phyloP scores from a whole-genome alignment of 2,113 vertebrate species.

The Elephas maximus region DNA sequence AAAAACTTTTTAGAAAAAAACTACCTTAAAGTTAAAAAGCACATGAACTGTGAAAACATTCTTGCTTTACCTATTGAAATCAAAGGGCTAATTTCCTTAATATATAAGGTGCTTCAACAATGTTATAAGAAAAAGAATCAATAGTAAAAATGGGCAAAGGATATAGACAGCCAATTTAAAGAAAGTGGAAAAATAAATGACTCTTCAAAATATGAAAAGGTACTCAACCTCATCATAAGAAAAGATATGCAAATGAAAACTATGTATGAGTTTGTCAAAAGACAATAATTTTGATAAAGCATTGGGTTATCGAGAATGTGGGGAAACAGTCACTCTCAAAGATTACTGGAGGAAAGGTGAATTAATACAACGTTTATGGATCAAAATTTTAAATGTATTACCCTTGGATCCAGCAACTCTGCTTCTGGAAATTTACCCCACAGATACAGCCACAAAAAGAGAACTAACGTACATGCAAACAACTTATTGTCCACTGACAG shows the following conservation, averaged over 20 bases:
- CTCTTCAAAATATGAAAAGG: slow-evolving; percentile 8
- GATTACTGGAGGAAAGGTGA: not conserved
- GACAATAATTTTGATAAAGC: slow-evolving; percentile 9
- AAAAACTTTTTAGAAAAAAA: slow-evolving; percentile 3
- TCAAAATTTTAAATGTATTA: not conserved
- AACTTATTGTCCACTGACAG: not conserved
- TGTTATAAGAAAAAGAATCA: not conserved
- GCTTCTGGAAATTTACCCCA: not conserved
- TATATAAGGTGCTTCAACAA: not conserved
- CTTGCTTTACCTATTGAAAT: not conserved
- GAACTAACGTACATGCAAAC: not conserved
- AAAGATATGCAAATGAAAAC: slow-evolving; percentile 13
- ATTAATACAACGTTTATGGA: slow-evolving; percentile 8
- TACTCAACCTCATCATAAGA: not conserved
- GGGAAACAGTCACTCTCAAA: not conserved
- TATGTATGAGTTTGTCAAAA: not conserved
- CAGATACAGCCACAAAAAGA: not conserved
- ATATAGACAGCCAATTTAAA: not conserved
- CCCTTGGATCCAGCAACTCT: not conserved
- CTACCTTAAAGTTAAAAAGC: not conserved
- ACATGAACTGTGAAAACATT: not conserved
- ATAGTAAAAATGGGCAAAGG: slow-evolving; percentile 8
- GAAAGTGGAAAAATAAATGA: not conserved
- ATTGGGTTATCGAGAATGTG: not conserved
- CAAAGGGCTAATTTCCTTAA: not conserved